Base-by-base conservation (phyloP, 2,888 invertebrate genomes). In the Miltochrista miniata region DNA sequence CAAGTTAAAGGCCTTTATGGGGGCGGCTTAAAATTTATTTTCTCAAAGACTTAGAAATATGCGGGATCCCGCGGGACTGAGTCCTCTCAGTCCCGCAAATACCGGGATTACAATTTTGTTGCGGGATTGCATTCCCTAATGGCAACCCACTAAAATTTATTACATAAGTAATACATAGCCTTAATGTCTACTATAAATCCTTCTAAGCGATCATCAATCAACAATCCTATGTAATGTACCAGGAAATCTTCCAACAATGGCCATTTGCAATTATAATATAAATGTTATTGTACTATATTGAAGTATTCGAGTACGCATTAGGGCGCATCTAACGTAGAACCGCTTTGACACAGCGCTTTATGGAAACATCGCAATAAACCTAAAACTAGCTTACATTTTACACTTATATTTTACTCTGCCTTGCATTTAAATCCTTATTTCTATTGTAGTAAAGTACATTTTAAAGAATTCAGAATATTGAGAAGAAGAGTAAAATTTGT, bases 281-380 rank as follows among this genome's bases (percentile, higher is more conserved):
- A 72, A 67, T 50, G 55, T 65, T 64, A 76, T 80, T 79, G 73
- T 77, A 66, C 56, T 49, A 65, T 55, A 65, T 65, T 48, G 40
- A 59, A 63, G 55, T 48, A 54, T 70, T 59, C 64, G 68, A 68
- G 61, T 64, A 62, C 67, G 58, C 64, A 73, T 68, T 64, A 70
- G 61, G 70, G 67, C 64, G 57, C 59, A 66, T 73, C 76, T 77
- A 76, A 78, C 70, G 59, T 63, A 44, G 56, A 65, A 59, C 65
- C 63, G 72, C 72, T 76, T 79, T 79, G 75, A 76, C 72, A 73
- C 61, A 69, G 64, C 64, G 68, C 69, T 72, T 73, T 80, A 79
- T 75, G 74, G 70, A 70, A 76, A 73, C 72, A 70, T 63, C 61
- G 66, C 70, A 66, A 72, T 78, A 78, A 77, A 76, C 48, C 50